Conservation (phyloP, 1,140 invertebrate genomes). For the Microplitis demolitor region DNA sequence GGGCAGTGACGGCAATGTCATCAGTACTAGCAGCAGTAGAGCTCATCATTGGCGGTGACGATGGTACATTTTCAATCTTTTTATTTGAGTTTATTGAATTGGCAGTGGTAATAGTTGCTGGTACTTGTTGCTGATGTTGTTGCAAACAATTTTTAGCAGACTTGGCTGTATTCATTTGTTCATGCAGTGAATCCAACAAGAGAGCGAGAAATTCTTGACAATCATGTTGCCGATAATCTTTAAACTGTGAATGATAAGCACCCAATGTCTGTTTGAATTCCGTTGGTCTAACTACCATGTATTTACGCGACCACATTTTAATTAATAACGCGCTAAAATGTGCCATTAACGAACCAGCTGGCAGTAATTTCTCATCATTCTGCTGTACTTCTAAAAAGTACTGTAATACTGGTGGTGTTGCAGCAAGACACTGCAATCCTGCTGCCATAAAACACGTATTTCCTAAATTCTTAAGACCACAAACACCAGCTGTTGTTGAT, state of each 20-base stretch:
- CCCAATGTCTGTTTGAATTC: constrained; percentile 71
- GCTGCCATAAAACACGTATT: constrained; percentile 79
- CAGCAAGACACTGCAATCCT: constrained; percentile 69
- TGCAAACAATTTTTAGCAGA: constrained; percentile 42
- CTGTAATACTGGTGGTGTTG: constrained; percentile 63
- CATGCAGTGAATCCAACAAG: constrained; percentile 71
- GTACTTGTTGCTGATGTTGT: constrained; percentile 31
- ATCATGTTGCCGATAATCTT: constrained; percentile 72
- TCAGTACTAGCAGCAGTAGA: constrained; percentile 24
- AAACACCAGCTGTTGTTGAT: constrained; percentile 62
- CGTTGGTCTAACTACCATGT: constrained; percentile 63
- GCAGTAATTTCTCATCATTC: constrained; percentile 53
- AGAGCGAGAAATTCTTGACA: constrained; percentile 77
- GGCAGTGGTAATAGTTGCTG: constrained; percentile 52
- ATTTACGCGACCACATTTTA: constrained; percentile 70
- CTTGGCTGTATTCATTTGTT: constrained; percentile 67
- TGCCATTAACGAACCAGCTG: constrained; percentile 56
- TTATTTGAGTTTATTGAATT: constrained; percentile 47
- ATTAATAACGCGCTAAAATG: constrained; percentile 66
- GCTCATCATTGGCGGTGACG: background rate
- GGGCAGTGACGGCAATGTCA: constrained; percentile 39
- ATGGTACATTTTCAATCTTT: constrained; percentile 40
- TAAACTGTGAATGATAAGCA: constrained; percentile 70
- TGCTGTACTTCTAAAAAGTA: constrained; percentile 63
- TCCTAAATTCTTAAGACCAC: constrained; percentile 71